phyloP scores from a whole-genome alignment of 2,797 vertebrate species.

The Hapalemur alaotrensis region DNA sequence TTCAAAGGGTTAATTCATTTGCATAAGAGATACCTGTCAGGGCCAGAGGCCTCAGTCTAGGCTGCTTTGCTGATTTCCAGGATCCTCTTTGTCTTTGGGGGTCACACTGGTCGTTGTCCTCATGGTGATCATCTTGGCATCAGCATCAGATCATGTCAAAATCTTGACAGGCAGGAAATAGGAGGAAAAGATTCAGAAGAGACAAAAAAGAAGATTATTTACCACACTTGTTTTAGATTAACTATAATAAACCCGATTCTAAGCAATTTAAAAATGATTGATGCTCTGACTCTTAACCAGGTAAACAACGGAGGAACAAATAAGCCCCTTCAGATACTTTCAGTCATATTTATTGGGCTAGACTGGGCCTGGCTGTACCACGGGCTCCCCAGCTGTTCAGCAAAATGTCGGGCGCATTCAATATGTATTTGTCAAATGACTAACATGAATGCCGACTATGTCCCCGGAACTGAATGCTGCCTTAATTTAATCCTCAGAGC shows the following conservation, averaged over 20 bases:
- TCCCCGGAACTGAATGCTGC: neutral
- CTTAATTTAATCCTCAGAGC: neutral
- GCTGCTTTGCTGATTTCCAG: neutral
- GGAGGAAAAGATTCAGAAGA: neutral
- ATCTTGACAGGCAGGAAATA: neutral
- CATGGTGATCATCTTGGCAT: neutral
- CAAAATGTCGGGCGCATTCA: neutral
- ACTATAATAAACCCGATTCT: neutral
- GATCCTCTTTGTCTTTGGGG: neutral
- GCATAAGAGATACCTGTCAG: neutral
- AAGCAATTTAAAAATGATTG: neutral
- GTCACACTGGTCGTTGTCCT: neutral
- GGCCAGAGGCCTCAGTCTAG: neutral
- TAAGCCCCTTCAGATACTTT: neutral
- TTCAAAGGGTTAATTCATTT: neutral
- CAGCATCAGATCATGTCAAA: too few species aligned
- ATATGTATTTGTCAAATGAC: neutral
- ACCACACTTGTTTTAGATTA: neutral
- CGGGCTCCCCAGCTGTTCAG: neutral
- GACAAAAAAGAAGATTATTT: neutral
- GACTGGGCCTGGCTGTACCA: neutral
- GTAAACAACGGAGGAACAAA: neutral
- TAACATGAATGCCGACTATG: neutral
- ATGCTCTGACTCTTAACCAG: neutral
- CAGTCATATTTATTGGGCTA: neutral